Evolutionary conservation across 2,888 invertebrate species (phyloP).

Genomic region (Frankliniella intonsa): DNA sequence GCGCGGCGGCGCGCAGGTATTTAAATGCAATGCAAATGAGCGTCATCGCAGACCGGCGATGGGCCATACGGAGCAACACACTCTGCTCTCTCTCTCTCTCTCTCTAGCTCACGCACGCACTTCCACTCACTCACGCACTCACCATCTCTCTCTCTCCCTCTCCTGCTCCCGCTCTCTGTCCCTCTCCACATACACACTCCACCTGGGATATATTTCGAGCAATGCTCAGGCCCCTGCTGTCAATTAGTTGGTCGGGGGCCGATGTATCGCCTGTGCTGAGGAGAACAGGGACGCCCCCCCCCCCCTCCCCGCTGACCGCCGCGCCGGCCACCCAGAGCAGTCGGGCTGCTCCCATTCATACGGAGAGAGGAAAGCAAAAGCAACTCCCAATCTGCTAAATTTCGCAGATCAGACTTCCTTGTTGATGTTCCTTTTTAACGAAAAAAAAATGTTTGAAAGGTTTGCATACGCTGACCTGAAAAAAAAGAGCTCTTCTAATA

Average conservation of each 20-base stretch:
- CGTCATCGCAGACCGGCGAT: background rate
- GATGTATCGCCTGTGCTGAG: background rate
- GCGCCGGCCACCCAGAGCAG: background rate
- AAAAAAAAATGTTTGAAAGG: too few relatives aligned
- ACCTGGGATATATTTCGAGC: slow-evolving; percentile 4
- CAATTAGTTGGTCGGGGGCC: slow-evolving; percentile 23
- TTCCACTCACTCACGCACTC: too few relatives aligned
- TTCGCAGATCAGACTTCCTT: too few relatives aligned
- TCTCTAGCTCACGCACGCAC: too few relatives aligned
- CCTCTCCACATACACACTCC: background rate
- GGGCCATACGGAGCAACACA: background rate
- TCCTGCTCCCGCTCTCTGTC: too few relatives aligned
- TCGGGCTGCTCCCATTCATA: background rate
- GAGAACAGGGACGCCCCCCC: background rate
- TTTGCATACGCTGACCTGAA: too few relatives aligned
- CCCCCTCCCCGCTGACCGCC: background rate
- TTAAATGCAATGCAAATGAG: slow-evolving; percentile 21
- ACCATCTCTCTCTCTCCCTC: too few relatives aligned
- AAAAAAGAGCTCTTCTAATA: too few relatives aligned
- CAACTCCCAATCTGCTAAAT: too few relatives aligned
- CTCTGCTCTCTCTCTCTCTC: background rate
- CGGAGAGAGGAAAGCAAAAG: too few relatives aligned
- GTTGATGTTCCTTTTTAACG: too few relatives aligned
- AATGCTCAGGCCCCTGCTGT: slow-evolving; percentile 3
- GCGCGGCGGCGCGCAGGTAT: background rate